Evolutionary conservation across 2,797 vertebrate genomes (phyloP), one percentile per base, ranked within the genome.

Genomic region (Amblyraja radiata): DNA sequence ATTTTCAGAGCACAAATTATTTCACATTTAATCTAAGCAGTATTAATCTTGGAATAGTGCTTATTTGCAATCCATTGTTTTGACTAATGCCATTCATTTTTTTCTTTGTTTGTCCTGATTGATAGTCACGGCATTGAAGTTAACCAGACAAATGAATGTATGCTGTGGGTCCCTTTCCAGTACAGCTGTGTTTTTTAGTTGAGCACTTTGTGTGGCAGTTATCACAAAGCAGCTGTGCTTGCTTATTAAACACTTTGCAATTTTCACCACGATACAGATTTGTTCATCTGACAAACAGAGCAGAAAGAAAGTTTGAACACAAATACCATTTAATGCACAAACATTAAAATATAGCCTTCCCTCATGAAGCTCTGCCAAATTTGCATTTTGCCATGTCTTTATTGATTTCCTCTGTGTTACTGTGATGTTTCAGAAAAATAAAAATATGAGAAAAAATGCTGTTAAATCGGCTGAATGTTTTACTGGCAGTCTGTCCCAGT

Each of bases 71-170:
- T 94, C 94, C 93, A 93, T 94, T 96, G 95, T 95, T 96, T 96
- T 96, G 95, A 97, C 95, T 95, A 95, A 96, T 97, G 96, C 96
- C 96, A 96, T 95, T 96, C 95, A 96, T 94, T 96, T 95, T 88
- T 95, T 93, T 94, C 94, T 95, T 94, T 93, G 94, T 92, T 94
- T 93, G 95, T 93, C 94, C 95, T 95, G 95, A 95, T 94, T 94
- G 94, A 96, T 96, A 93, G 95, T 93, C 94, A 95, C 95, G 96
- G 95, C 95, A 95, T 94, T 96, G 95, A 95, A 95, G 95, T 95
- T 95, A 95, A 94, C 93, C 95, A 96, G 95, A 95, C 96, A 95
- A 95, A 95, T 95, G 95, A 95, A 95, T 95, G 93, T 94, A 94
- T 94, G 94, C 94, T 95, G 76, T 94, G 94, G 95, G 78, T 94